A percentile compares a stretch with the other conserved stretches of the same genome.
Conservation (phyloP, 2,113 vertebrate species). For the Redunca redunca region DNA sequence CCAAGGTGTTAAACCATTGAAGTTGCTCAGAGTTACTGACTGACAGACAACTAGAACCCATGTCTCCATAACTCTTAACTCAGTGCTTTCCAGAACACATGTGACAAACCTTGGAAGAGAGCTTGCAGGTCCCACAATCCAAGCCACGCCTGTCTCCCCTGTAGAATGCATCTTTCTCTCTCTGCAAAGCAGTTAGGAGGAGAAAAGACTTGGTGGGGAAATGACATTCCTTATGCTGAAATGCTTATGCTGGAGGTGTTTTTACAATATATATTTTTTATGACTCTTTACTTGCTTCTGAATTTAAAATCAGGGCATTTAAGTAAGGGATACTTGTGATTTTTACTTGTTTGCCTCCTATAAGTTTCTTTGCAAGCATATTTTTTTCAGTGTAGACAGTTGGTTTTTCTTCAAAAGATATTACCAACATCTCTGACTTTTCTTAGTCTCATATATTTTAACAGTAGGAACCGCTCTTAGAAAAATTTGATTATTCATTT, state of each 20-base stretch:
- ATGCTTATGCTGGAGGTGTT: background rate
- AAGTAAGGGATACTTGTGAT: conserved; percentile 20
- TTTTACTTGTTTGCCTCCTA: background rate
- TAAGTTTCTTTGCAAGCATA: conserved; percentile 7
- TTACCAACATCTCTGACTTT: conserved; percentile 20
- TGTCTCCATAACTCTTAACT: background rate
- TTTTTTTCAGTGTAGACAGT: background rate
- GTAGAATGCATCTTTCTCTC: background rate
- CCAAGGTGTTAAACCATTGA: background rate
- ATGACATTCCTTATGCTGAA: background rate
- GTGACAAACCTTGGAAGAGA: background rate
- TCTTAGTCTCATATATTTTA: conserved; percentile 23
- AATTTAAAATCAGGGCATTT: conserved; percentile 38
- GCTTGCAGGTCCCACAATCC: rapidly evolving
- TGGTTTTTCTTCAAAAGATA: background rate
- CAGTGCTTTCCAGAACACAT: background rate
- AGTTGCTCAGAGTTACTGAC: background rate
- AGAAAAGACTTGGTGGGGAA: background rate
- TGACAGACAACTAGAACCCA: background rate
- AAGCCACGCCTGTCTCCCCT: background rate
- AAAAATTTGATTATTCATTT: conserved; percentile 53
- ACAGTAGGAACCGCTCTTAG: background rate
- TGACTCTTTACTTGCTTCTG: background rate
- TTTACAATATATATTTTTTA: background rate
- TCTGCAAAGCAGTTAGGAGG: background rate